Percentiles rank a stretch among this genome's conserved stretches.
Evolutionary conservation across 2,888 invertebrate species (phyloP).

Genomic region (Drosophila setosimentum): DNA sequence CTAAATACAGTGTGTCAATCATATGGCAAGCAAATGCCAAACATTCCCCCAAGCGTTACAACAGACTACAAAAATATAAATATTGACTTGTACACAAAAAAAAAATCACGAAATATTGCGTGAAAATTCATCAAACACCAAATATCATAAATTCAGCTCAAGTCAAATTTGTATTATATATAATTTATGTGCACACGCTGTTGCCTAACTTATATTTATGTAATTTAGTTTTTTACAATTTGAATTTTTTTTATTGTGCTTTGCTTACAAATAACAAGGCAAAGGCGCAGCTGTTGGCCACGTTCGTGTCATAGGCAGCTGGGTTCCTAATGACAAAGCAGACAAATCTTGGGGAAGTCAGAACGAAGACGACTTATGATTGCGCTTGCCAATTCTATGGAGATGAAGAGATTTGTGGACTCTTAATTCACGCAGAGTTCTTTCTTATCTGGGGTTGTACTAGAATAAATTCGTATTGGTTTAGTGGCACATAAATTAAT

Average conservation of each 20-base stretch:
- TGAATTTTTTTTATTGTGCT: slow-evolving; percentile 48
- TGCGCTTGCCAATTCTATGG: slow-evolving; percentile 11
- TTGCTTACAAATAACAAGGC: slow-evolving; percentile 22
- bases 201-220: slow-evolving; percentile 54
- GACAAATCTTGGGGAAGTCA: not conserved
- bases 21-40: slow-evolving; percentile 46
- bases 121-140: slow-evolving; percentile 46
- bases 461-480: not conserved
- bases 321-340: slow-evolving; percentile 45
- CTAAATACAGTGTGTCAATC: slow-evolving; percentile 67
- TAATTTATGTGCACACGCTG: slow-evolving; percentile 63
- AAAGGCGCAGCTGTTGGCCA: slow-evolving; percentile 55
- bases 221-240: slow-evolving; percentile 76
- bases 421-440: not conserved
- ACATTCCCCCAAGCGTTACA: slow-evolving; percentile 42
- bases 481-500: not conserved
- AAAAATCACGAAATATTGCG: slow-evolving; percentile 12
- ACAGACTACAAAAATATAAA: slow-evolving; percentile 23
- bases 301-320: slow-evolving; percentile 56
- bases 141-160: slow-evolving; percentile 55
- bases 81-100: slow-evolving; percentile 47
- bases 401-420: not conserved
- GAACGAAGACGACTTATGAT: slow-evolving; percentile 4
- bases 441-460: not conserved
- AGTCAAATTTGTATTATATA: slow-evolving; percentile 50